Conservation (phyloP, 1,140 invertebrate species). For the Calephelis virginiensis region DNA sequence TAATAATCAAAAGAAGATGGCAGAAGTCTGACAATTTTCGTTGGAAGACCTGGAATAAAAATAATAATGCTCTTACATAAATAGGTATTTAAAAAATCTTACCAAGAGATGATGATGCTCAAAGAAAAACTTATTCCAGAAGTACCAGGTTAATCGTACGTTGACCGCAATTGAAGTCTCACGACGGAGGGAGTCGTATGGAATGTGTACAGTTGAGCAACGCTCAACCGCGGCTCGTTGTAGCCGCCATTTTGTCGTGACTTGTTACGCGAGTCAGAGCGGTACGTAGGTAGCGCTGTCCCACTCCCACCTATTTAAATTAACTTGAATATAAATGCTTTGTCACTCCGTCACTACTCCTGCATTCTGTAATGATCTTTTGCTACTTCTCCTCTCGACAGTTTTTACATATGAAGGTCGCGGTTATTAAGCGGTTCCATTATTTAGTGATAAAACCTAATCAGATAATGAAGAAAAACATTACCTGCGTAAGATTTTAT, state of each 20-base stretch:
- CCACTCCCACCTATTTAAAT: conserved; percentile 14
- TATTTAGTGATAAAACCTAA: too few relatives aligned
- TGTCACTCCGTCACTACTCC: conserved; percentile 16
- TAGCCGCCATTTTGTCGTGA: conserved; percentile 57
- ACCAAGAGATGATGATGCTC: conserved; percentile 21
- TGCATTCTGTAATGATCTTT: neutral
- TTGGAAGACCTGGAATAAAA: conserved; percentile 26
- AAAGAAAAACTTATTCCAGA: conserved; percentile 18
- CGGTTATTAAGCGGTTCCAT: neutral
- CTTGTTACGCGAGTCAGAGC: conserved; percentile 42
- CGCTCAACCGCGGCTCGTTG: conserved; percentile 27
- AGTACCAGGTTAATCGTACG: conserved; percentile 19
- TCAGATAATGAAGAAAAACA: too few relatives aligned
- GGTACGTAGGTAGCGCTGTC: conserved; percentile 31
- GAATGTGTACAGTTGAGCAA: conserved; percentile 36
- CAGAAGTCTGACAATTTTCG: neutral
- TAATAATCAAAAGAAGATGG: too few relatives aligned
- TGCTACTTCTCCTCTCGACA: conserved; percentile 24
- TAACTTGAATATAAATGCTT: neutral
- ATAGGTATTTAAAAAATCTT: conserved; percentile 21
- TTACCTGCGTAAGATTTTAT: too few relatives aligned
- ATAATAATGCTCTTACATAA: conserved; percentile 5
- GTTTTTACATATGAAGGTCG: conserved; percentile 5
- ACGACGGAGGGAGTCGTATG: conserved; percentile 33
- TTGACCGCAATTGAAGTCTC: conserved; percentile 30